Evolutionary conservation across 2,797 vertebrate species (phyloP), one percentile per base, ranked within the genome.

Genomic region (Schizothorax lantsangensis): DNA sequence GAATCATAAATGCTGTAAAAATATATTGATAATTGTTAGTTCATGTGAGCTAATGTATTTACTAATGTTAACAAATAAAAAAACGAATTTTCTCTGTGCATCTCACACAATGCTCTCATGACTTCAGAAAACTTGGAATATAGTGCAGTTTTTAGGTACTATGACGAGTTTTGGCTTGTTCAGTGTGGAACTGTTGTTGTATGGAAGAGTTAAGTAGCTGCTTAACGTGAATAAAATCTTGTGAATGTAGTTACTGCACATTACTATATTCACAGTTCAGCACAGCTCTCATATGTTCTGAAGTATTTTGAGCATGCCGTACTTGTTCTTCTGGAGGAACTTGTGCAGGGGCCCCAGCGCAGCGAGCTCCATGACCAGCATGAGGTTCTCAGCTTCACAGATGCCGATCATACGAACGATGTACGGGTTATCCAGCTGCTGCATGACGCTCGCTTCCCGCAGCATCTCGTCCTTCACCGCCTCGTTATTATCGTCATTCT

Each of bases 381-480:
- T 99, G 92, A 98, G 97, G 88, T 93, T 96, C 84, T 99, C 98
- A 0, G 97, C 97, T 87, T 99, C 97, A 49, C 98, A 99, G 90
- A 99, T 97, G 0, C 98, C 98, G 2, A 99, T 99, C 98, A 99
- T 99, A 72, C 98, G 95, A n/a, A 99, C 98, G 2, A 99, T 99
- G 84, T 99, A 99, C 0, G 98, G 98, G 69, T 99, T 98, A 92
- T 99, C 98, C 82, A 99, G 94, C 84, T 98, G 97, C 92, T 99
- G 98, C 98, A 99, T 99, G 80, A 99, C 97, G 0, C 95, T 95
- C 1, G 98, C 98, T 90, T 99, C 98, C 6, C 95, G 95, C 69
- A 99, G 89, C 90, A 99, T 94, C 82, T 99, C 98, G 0, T 98
- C 96, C 8, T 97, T 97, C 12, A 98, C 49, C 0, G 95, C 93